Evolutionary conservation across 2,888 invertebrate genomes (phyloP).

Genomic region (Amphipyra berbera): DNA sequence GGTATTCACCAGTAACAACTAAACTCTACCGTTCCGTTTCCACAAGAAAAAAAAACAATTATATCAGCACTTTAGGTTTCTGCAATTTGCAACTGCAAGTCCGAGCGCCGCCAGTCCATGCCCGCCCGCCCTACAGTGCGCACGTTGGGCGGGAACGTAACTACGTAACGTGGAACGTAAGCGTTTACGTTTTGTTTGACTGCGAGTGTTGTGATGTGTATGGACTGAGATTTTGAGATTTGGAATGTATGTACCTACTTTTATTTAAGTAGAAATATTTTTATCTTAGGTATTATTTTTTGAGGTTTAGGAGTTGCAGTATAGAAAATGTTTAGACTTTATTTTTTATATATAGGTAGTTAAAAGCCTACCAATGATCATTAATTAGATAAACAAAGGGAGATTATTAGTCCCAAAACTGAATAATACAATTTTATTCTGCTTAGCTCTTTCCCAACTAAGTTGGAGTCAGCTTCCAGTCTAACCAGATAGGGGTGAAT

Average conservation of each 20-base stretch:
- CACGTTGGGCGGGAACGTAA: conserved; percentile 66
- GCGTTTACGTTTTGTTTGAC: conserved; percentile 51
- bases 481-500: too few relatives aligned
- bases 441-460: too few relatives aligned
- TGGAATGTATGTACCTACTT: conserved; percentile 46
- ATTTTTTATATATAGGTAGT: too few relatives aligned
- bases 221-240: conserved; percentile 24
- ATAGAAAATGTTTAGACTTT: too few relatives aligned
- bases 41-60: conserved; percentile 16
- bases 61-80: conserved; percentile 30
- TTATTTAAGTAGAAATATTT: conserved; percentile 16
- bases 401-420: too few relatives aligned
- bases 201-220: conserved; percentile 47
- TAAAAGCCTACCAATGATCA: too few relatives aligned
- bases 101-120: conserved; percentile 62
- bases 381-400: too few relatives aligned
- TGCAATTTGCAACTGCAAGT: conserved; percentile 67
- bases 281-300: not conserved
- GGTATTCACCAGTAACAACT: conserved; percentile 17
- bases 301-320: not conserved
- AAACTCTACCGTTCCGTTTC: conserved; percentile 1
- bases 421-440: too few relatives aligned
- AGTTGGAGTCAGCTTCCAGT: too few relatives aligned
- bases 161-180: conserved; percentile 49
- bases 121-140: conserved; percentile 72